Percentiles rank a stretch among this genome's conserved stretches.
Evolutionary conservation across 1,140 invertebrate genomes (phyloP).

Genomic region (Ruditapes philippinarum): DNA sequence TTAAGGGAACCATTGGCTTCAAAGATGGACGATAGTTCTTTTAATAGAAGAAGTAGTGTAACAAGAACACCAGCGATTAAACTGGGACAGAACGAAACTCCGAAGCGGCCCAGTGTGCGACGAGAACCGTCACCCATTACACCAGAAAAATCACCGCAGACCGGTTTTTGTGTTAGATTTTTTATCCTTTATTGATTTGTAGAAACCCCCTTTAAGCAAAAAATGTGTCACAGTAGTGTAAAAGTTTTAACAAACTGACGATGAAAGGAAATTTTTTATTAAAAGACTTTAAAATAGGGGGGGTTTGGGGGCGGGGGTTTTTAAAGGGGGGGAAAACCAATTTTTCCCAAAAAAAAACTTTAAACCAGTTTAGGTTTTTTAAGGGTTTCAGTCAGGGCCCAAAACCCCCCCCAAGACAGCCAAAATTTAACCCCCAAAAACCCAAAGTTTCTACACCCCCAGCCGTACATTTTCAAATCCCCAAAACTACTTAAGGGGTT

Average conservation of each 20-base stretch:
- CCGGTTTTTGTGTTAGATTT: constrained; percentile 46
- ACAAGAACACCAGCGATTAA: constrained; percentile 47
- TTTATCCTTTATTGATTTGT: constrained; percentile 44
- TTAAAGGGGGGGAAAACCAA: too few species aligned
- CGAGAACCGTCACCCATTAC: constrained; percentile 30
- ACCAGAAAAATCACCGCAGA: not conserved
- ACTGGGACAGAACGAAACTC: constrained; percentile 47
- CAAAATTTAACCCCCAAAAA: not conserved
- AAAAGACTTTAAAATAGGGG: constrained; percentile 51
- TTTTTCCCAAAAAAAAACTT: not conserved
- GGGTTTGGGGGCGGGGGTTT: too few species aligned
- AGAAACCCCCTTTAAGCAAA: not conserved
- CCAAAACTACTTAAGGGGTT: not conserved
- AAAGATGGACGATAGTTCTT: not conserved
- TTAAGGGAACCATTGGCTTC: constrained; percentile 26
- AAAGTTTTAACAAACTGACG: not conserved
- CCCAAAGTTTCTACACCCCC: constrained; percentile 11
- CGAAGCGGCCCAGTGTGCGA: constrained; percentile 45
- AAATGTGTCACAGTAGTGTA: not conserved
- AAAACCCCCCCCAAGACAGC: constrained; percentile 1
- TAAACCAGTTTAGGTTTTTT: not conserved
- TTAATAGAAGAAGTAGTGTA: constrained; percentile 39
- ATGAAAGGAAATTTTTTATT: constrained; percentile 48
- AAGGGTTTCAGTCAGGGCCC: too few species aligned
- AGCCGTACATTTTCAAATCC: constrained; percentile 19